Evolutionary conservation across 2,797 vertebrate genomes (phyloP), one percentile per base, ranked within the genome.

Genomic region (Mus caroli): DNA sequence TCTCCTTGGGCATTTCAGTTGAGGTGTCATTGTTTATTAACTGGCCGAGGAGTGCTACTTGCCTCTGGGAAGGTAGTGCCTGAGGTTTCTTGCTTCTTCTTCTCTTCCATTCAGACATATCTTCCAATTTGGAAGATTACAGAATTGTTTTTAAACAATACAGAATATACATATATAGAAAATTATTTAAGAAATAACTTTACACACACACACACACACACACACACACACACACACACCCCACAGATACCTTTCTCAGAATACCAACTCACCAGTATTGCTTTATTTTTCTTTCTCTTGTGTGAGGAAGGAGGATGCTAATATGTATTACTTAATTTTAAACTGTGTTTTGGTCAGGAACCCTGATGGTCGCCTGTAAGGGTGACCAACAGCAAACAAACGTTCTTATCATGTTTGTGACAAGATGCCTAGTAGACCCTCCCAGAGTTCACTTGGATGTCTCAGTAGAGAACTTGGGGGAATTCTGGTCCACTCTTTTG

Each of bases 231-330:
- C 46, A 54, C 31, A 22, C 37, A 67, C 10, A 75, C 85, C 71
- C 96, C 56, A 67, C 77, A 84, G 34, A 93, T 52, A 34, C 15
- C 94, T 87, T 96, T 6, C 28, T 91, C n/a, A 93, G 69, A 85
- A 79, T 5, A 78, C 37, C 14, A 83, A 54, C 13, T 58, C 7
- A 7, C 31, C 91, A 64, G 43, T 60, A 10, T 93, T 92, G 15
- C 20, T 73, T 88, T 91, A 24, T 43, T 93, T 87, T 96, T 73
- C 6, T 94, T 37, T 94, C 14, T 89, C 22, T 22, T 80, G 37
- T 56, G 2, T 20, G 85, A 92, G 67, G 56, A 90, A n/a, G 75
- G 78, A 92, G 58, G 76, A n/a, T 82, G 76, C 40, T 92, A 64
- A 12, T 60, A 75, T 1, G 58, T 37, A 56, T 64, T 82, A 46